Evolutionary conservation across 2,113 vertebrate species (phyloP), one percentile per base, ranked within the genome.

Genomic region (Phalacrocorax pelagicus): DNA sequence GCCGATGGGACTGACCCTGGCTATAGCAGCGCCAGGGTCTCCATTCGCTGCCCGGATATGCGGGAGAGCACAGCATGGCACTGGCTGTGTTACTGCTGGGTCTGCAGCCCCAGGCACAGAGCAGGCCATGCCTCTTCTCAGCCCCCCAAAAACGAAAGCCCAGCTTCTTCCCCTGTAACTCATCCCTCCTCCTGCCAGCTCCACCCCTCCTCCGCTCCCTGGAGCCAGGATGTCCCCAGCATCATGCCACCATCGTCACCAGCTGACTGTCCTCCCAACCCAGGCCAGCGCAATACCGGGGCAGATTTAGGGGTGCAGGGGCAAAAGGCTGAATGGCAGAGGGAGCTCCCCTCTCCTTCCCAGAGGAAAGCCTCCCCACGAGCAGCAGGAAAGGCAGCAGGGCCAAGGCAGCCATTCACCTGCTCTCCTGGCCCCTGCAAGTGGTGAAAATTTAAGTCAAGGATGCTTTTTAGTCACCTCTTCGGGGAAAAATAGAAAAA

Each of bases 251-350:
- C 54, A 20, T 2, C 8, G 1, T 22, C 89, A 32, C 9, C 79
- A 82, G 42, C 23, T 61, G 34, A 5, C 17, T 24, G 47, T 3
- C 16, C 42, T 79, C 30, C 75, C 4, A 4, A 11, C 22, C 23
- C 54, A 36, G 70, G 38, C 19, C 34, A 69, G 7, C 0, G 1
- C 0, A 1, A 7, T 7, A 5, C 9, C 0, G 1, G 44, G 78
- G 54, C 79, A 91, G 23, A 20, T 40, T 55, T 36, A 12, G 42
- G 85, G 61, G 12, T 42, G 12, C 38, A 59, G 47, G 42, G 20
- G 20, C 15, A 44, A 70, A 70, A 85, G 30, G 16, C 10, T 63
- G 52, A 16, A 22, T 49, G 78, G 40, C 55, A 85, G 61, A 23
- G 27, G 21, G 4, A 36, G n/a, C 5, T 86, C 42, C 38, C 16